Conservation (phyloP, 2,113 vertebrate genomes). For the Ancistrus triradiatus region DNA sequence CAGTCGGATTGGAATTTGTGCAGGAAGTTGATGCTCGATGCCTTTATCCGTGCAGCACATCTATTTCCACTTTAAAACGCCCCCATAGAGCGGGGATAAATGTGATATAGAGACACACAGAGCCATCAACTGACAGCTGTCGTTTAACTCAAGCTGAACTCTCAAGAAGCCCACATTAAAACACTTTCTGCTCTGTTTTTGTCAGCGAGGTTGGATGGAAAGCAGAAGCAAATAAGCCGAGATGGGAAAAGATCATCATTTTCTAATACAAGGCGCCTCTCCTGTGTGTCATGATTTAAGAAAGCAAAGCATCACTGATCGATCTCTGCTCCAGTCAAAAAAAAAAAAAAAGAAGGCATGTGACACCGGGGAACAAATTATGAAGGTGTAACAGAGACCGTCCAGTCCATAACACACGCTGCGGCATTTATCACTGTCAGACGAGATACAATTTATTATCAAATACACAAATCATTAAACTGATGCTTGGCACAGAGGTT, state of each 20-base stretch:
- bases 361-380: conserved; percentile 33
- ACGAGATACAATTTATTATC: conserved; percentile 37
- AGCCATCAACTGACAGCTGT: conserved; percentile 23
- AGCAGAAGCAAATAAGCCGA: conserved; percentile 20
- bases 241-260: conserved; percentile 6
- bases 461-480: conserved; percentile 46
- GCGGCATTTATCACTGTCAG: conserved; percentile 45
- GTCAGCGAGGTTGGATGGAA: conserved; percentile 16
- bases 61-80: conserved; percentile 17
- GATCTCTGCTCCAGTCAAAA: conserved; percentile 32
- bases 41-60: conserved; percentile 12
- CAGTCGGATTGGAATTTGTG: conserved; percentile 15
- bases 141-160: conserved; percentile 19
- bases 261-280: conserved; percentile 9
- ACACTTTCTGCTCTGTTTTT: background rate
- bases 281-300: conserved; percentile 30
- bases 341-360: conserved; percentile 30
- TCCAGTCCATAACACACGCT: conserved; percentile 16
- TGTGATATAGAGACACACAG: background rate
- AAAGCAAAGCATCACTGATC: conserved; percentile 26
- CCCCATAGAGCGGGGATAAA: conserved; percentile 15
- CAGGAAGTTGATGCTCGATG: conserved; percentile 30
- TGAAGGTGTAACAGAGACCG: conserved; percentile 37
- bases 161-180: conserved; percentile 4
- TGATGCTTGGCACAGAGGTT: conserved; percentile 33